Evolutionary conservation across 2,888 invertebrate genomes (phyloP).

Genomic region (Andrena flavipes): DNA sequence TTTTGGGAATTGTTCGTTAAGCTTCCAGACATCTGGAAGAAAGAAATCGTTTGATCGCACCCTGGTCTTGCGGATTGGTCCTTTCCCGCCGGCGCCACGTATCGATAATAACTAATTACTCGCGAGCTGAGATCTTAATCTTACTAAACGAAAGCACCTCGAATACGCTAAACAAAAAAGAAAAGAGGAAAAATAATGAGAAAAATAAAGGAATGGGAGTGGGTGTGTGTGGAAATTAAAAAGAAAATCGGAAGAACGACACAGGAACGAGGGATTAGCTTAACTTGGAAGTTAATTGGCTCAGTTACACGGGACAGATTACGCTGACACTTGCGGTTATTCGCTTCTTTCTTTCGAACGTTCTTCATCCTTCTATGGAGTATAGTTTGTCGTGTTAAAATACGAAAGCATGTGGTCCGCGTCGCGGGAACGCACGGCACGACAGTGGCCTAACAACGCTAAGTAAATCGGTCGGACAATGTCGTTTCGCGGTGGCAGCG

Average conservation of each 20-base stretch:
- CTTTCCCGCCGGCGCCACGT: conserved; percentile 59
- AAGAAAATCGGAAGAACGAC: conserved; percentile 38
- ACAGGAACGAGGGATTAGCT: conserved; percentile 10
- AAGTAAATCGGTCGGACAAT: conserved; percentile 36
- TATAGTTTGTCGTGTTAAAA: conserved; percentile 49
- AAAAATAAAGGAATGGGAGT: conserved; percentile 27
- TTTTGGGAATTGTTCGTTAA: conserved; percentile 55
- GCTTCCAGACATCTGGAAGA: conserved; percentile 47
- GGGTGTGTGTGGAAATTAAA: conserved; percentile 35
- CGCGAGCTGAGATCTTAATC: conserved; percentile 69
- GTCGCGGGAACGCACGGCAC: conserved; percentile 43
- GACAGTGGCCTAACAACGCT: conserved; percentile 43
- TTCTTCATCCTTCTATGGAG: conserved; percentile 15
- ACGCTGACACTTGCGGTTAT: conserved; percentile 22
- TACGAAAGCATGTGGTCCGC: conserved; percentile 58
- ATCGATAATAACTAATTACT: conserved; percentile 61
- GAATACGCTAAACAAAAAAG: conserved; percentile 59
- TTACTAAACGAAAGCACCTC: conserved; percentile 66
- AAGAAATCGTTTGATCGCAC: conserved; percentile 43
- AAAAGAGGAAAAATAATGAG: not conserved
- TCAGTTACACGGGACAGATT: conserved; percentile 41
- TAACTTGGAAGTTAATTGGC: conserved; percentile 31
- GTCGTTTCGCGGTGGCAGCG: conserved; percentile 55
- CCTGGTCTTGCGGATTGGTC: conserved; percentile 66
- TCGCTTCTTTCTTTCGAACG: conserved; percentile 8